A percentile compares a stretch with the other conserved stretches of the same genome.
These are phyloP conservation scores for Cryptocheilus praepositus DNA, from an alignment of 2,888 invertebrate genomes.

Conservation along the genomic window DNA sequence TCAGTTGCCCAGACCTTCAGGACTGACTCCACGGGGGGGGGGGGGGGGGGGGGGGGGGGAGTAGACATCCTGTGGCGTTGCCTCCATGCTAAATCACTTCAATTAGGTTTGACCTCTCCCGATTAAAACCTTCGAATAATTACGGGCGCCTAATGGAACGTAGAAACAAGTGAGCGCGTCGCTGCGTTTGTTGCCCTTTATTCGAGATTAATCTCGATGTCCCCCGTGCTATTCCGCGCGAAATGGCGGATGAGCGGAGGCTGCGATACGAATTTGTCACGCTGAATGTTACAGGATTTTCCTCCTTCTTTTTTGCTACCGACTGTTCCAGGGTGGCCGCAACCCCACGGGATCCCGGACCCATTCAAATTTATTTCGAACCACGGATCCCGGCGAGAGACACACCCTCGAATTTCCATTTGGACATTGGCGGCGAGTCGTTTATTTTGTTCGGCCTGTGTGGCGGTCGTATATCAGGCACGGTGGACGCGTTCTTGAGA, in stretches of 20 bases:
- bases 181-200: not conserved
- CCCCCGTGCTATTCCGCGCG: no score
- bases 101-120: conserved; percentile 53
- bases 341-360: conserved; percentile 5
- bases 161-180: conserved; percentile 9
- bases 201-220: no score
- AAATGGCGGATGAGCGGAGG: no score
- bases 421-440: conserved; percentile 8
- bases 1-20: conserved; percentile 36
- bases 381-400: conserved; percentile 19
- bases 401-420: conserved; percentile 38
- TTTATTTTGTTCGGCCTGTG: conserved; percentile 21
- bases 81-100: conserved; percentile 63
- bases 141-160: conserved; percentile 43
- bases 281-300: conserved; percentile 27
- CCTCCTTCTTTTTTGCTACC: not conserved
- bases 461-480: conserved; percentile 2
- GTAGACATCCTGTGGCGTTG: conserved; percentile 48
- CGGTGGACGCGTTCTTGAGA: no score
- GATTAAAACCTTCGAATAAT: conserved; percentile 62
- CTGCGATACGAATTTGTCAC: conserved; percentile 31
- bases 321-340: conserved; percentile 29
- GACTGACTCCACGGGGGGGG: conserved; percentile 56
- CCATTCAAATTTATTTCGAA: conserved; percentile 37
- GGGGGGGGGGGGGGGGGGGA: conserved; percentile 43